A percentile compares a stretch with the other conserved stretches of the same genome.
phyloP scores from a whole-genome alignment of 1,140 invertebrate species.

The Nasonia longicornis region DNA sequence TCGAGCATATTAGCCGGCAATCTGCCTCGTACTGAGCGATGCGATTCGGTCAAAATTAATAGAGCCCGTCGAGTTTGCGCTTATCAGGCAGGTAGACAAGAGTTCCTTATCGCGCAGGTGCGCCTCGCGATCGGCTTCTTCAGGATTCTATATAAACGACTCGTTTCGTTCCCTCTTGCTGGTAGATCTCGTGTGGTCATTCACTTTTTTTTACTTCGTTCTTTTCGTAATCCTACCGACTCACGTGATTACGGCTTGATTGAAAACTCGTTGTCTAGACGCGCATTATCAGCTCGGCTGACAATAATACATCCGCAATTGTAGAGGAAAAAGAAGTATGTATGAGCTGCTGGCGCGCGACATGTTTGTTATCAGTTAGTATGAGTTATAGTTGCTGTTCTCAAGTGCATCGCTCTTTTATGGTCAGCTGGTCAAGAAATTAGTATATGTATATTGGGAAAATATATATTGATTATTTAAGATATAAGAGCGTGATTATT shows the following conservation, averaged over 20 bases:
- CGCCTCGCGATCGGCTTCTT: neutral
- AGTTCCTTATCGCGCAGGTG: slow-evolving; percentile 8
- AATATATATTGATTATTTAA: too few species aligned
- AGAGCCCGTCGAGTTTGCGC: neutral
- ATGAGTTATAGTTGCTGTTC: too few species aligned
- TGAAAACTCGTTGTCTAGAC: neutral
- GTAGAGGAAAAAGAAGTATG: neutral
- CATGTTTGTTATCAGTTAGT: neutral
- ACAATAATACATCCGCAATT: neutral
- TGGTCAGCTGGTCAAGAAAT: too few species aligned
- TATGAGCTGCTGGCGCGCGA: neutral
- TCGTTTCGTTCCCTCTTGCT: neutral
- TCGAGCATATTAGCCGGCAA: neutral
- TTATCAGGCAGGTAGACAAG: slow-evolving; percentile 28
- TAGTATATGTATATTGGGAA: too few species aligned
- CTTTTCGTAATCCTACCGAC: too few species aligned
- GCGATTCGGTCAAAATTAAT: neutral
- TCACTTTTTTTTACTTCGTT: neutral
- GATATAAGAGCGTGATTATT: too few species aligned
- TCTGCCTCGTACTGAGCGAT: neutral
- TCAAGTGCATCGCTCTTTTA: too few species aligned
- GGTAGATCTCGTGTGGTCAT: neutral
- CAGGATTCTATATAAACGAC: neutral
- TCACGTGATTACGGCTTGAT: too few species aligned
- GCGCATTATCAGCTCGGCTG: neutral